These are phyloP conservation scores for Noctua fimbriata DNA, from an alignment of 2,888 invertebrate species.

Conservation along the genomic window DNA sequence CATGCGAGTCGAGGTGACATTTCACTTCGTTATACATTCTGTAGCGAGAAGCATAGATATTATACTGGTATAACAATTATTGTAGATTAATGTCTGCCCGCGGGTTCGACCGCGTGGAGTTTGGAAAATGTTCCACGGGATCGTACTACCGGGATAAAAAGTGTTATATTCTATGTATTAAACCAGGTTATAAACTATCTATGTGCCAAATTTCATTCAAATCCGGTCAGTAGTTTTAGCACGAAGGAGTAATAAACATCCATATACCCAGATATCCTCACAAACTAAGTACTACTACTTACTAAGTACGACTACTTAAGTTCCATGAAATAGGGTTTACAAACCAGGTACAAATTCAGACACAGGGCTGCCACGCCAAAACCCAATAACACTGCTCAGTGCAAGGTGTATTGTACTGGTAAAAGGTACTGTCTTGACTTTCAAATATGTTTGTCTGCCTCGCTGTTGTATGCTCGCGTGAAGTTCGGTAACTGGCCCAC, in stretches of 20 bases:
- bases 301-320: too few relatives aligned
- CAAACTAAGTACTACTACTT: too few relatives aligned
- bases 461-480: too few relatives aligned
- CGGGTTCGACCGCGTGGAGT: background rate
- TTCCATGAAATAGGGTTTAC: background rate
- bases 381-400: background rate
- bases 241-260: background rate
- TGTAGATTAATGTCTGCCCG: background rate
- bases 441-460: background rate
- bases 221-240: background rate
- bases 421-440: background rate
- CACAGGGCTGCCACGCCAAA: background rate
- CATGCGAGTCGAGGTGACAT: slow-evolving; percentile 56
- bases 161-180: too few relatives aligned
- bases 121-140: background rate
- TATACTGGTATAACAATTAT: background rate
- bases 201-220: background rate
- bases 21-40: slow-evolving; percentile 62
- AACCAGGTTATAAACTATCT: background rate
- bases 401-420: background rate
- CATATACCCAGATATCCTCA: background rate
- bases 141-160: background rate
- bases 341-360: background rate
- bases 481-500: too few relatives aligned
- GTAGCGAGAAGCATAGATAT: slow-evolving; percentile 26